Evolutionary conservation across 2,888 invertebrate species (phyloP), one percentile per base, ranked within the genome.

Genomic region (Serripes groenlandicus): DNA sequence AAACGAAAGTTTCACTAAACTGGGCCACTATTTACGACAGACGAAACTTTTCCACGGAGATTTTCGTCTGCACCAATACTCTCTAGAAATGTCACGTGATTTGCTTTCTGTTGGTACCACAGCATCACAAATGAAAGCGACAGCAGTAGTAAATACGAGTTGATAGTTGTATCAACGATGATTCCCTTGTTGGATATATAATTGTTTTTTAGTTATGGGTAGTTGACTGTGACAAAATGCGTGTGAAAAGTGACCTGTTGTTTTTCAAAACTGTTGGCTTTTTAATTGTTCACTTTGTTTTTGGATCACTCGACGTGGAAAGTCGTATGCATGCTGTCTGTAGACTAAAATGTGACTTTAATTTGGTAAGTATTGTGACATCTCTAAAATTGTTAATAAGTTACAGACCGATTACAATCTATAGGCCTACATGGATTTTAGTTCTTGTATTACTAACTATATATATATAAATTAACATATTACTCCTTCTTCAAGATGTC

Each of bases 321-420:
- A 58, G 37, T n/a, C 56, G 69, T 23, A 56, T 35, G 35, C 32
- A 54, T n/a, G 54, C 58, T 28, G 56, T 35, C 3, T 76, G 76
- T 49, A 30, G 9, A 23, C 69, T 76, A 28, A 70, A 37, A 58
- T 70, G 69, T 35, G 69, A 60, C 21, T 34, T 26, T 69, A 37
- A 69, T 35, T 75, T 75, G 76, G 70, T 70, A 49, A 69, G 76
- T 76, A 34, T n/a, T 62, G 58, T n/a, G n/a, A n/a, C n/a, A n/a
- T n/a, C n/a, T n/a, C n/a, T n/a, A n/a, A n/a, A n/a, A n/a, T n/a
- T n/a, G n/a, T n/a, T n/a, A n/a, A n/a, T n/a, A n/a, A n/a, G n/a
- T n/a, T n/a, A n/a, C n/a, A n/a, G n/a, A n/a, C n/a, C n/a, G n/a
- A n/a, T n/a, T n/a, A n/a, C n/a, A n/a, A n/a, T n/a, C n/a, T n/a